phyloP scores from a whole-genome alignment of 2,797 vertebrate species.

The Amphiprion clarkii region DNA sequence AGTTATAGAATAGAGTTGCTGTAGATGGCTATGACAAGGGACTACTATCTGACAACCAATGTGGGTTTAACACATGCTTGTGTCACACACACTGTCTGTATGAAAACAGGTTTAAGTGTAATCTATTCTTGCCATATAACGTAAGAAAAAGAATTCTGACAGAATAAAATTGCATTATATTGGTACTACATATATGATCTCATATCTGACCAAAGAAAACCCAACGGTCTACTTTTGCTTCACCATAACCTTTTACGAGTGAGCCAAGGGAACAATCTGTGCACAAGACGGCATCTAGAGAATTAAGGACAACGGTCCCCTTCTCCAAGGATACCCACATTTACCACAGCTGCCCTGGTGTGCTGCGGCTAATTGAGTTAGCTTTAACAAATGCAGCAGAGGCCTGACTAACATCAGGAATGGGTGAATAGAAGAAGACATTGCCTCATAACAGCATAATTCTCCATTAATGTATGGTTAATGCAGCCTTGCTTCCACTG shows the following conservation, averaged over 20 bases:
- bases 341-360: constrained; percentile 80
- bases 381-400: constrained; percentile 80
- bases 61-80: constrained; percentile 9
- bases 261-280: constrained; percentile 50
- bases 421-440: constrained; percentile 73
- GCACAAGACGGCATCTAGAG: constrained; percentile 59
- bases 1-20: constrained; percentile 1
- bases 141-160: background rate
- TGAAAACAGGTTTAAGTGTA: background rate
- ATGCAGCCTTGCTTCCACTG: constrained; percentile 37
- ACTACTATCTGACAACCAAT: constrained; percentile 8
- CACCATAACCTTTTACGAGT: constrained; percentile 39
- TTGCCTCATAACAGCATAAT: constrained; percentile 58
- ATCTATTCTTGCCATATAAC: background rate
- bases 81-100: background rate
- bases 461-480: constrained; percentile 66
- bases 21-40: background rate
- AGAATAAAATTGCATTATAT: background rate
- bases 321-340: constrained; percentile 80
- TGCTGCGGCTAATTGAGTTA: constrained; percentile 79
- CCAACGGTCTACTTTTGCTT: constrained; percentile 23
- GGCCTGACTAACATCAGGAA: constrained; percentile 81
- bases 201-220: constrained; percentile 15
- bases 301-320: constrained; percentile 79
- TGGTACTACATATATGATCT: background rate